phyloP scores from a whole-genome alignment of 2,797 vertebrate species.

The Lithobates pipiens region DNA sequence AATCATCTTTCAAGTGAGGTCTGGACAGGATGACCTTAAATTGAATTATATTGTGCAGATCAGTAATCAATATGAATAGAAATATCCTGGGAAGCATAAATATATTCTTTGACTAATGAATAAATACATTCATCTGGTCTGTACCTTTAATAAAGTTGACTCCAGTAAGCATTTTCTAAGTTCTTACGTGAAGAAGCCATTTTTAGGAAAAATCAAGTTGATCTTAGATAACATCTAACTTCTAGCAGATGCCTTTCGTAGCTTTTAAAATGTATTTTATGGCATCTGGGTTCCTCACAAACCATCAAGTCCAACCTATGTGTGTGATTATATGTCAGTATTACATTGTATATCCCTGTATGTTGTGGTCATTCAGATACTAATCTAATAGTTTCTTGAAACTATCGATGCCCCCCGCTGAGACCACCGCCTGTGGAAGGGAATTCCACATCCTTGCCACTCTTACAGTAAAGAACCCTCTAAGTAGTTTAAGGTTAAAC shows the following conservation, averaged over 20 bases:
- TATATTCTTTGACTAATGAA: background rate
- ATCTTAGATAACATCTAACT: background rate
- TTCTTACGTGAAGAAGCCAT: background rate
- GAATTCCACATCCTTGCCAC: too few species aligned
- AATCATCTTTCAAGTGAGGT: background rate
- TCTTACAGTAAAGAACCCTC: too few species aligned
- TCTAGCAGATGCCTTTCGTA: background rate
- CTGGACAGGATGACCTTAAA: background rate
- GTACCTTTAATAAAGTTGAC: background rate
- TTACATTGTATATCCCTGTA: too few species aligned
- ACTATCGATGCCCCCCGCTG: too few species aligned
- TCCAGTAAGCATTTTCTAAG: background rate
- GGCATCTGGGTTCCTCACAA: background rate
- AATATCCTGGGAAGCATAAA: background rate
- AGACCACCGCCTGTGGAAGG: too few species aligned
- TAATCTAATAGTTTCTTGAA: too few species aligned
- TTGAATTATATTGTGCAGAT: constrained; percentile 3
- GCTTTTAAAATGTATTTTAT: too few species aligned
- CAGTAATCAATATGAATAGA: background rate
- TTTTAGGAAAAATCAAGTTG: background rate
- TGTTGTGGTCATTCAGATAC: too few species aligned
- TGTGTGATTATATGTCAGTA: too few species aligned
- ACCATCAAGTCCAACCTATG: too few species aligned
- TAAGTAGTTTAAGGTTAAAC: too few species aligned
- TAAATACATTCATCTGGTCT: background rate